phyloP scores from a whole-genome alignment of 2,888 invertebrate genomes.

The Drosophila rellima region DNA sequence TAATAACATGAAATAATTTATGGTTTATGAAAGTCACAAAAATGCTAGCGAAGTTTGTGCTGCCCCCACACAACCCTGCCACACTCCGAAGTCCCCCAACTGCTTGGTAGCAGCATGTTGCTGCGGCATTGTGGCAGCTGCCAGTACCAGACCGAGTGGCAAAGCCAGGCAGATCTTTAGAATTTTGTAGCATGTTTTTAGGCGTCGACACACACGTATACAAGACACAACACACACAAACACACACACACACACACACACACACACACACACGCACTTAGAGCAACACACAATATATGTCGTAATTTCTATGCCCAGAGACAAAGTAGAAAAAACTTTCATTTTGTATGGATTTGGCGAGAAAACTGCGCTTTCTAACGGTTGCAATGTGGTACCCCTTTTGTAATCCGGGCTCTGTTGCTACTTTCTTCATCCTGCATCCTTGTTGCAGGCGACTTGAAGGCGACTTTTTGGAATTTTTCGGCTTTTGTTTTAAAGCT shows the following conservation, averaged over 20 bases:
- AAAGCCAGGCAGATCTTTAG: constrained; percentile 56
- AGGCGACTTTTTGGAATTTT: constrained; percentile 56
- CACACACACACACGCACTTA: not conserved
- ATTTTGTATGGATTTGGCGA: constrained; percentile 60
- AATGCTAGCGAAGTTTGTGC: constrained; percentile 62
- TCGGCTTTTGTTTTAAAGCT: constrained; percentile 64
- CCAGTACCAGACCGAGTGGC: constrained; percentile 33
- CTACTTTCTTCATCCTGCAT: constrained; percentile 17
- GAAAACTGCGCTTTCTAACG: constrained; percentile 50
- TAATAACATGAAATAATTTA: constrained; percentile 82
- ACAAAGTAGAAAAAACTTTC: constrained; percentile 57
- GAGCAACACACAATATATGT: constrained; percentile 37
- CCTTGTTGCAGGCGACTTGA: constrained; percentile 45
- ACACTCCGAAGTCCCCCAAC: not conserved
- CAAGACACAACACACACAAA: constrained; percentile 6
- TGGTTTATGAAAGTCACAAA: constrained; percentile 81
- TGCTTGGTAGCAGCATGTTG: constrained; percentile 6
- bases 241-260: constrained; percentile 21
- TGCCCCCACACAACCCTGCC: too few relatives aligned
- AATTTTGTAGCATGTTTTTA: constrained; percentile 67
- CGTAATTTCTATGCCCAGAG: constrained; percentile 55
- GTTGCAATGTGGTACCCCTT: constrained; percentile 33
- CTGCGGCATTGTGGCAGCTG: constrained; percentile 38
- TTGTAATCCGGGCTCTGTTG: constrained; percentile 33
- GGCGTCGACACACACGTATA: constrained; percentile 29